Evolutionary conservation across 2,797 vertebrate genomes (phyloP).

Genomic region (Coregonus suidteri): DNA sequence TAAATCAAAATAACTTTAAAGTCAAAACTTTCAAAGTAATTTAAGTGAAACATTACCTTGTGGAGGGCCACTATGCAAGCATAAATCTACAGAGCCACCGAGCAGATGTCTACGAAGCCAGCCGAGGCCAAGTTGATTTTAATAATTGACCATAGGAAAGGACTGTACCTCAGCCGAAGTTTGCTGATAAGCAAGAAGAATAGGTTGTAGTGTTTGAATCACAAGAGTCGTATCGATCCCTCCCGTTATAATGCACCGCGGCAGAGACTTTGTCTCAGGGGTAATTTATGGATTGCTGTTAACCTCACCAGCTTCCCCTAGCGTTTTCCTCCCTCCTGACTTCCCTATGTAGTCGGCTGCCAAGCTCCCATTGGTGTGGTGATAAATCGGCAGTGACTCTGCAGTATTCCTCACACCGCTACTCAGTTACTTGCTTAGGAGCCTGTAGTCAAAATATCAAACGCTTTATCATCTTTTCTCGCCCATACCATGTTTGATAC

Average conservation of each 20-base stretch:
- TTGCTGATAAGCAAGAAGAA: slow-evolving; percentile 65
- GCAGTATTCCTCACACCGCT: slow-evolving; percentile 5
- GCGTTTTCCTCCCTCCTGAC: slow-evolving; percentile 22
- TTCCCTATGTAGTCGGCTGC: slow-evolving; percentile 27
- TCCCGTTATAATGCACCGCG: slow-evolving; percentile 43
- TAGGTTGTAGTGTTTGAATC: slow-evolving; percentile 51
- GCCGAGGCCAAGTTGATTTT: slow-evolving; percentile 57
- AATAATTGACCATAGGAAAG: slow-evolving; percentile 72
- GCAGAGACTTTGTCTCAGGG: slow-evolving; percentile 44
- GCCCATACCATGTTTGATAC: slow-evolving; percentile 45
- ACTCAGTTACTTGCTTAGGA: slow-evolving; percentile 46
- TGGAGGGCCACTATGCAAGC: slow-evolving; percentile 60
- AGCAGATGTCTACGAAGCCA: slow-evolving; percentile 50
- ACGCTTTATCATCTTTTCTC: slow-evolving; percentile 44
- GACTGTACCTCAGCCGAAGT: slow-evolving; percentile 36
- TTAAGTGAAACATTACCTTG: slow-evolving; percentile 74
- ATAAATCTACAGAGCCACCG: slow-evolving; percentile 55
- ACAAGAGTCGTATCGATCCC: slow-evolving; percentile 49
- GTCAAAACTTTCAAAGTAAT: slow-evolving; percentile 74
- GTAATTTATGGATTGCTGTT: slow-evolving; percentile 53
- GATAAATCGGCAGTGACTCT: slow-evolving; percentile 45
- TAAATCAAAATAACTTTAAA: slow-evolving; percentile 79
- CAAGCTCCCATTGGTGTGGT: neutral
- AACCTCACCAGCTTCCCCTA: slow-evolving; percentile 40
- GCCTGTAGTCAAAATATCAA: slow-evolving; percentile 56